Base-by-base conservation (phyloP, 2,888 invertebrate genomes). In the Agrochola lota region DNA sequence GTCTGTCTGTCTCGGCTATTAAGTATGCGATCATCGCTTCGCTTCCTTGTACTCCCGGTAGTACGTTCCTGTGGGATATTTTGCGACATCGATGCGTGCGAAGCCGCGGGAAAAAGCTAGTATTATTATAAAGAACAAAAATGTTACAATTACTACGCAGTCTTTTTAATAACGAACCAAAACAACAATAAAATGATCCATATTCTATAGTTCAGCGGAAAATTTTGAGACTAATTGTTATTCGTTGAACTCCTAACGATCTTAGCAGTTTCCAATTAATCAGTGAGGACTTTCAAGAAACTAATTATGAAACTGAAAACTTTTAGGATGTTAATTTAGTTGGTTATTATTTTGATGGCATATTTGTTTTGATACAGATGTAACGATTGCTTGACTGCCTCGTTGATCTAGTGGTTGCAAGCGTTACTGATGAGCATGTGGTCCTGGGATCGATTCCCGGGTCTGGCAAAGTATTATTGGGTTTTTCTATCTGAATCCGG, bases 211-310 rank as follows among this genome's bases (percentile, higher is more conserved):
- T 68, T 60, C 30, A 17, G 20, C 9, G 20, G 12, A 49, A 30
- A 26, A 15, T 49, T 57, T 57, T 43, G 3, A 23, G 2, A 43
- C 17, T 49, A 64, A 74, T 43, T 17, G 35, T 60, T 63, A 40
- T 71, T 62, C 15, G 72, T 63, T 43, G 57, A 52, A 52, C 82
- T 81, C 30, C 9, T 79, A 73, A 81, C 67, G 46, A 72, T 26
- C 76, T 43, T 67, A 12, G 43, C 15, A 23, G 26, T 35, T 26
- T 64, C 46, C 6, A 76, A 82, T 71, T 59, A 59, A 63, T 59
- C n/a, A 81, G 30, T 35, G 7, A 59, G 8, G 15, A 66, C 46
- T 70, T 43, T 30, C 15, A 26, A 43, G 26, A 3, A 23, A 52
- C 20, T 80, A 35, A 72, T 59, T 12, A 15, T 35, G 26, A 68